Conservation (phyloP, 2,113 vertebrate species). For the Pardalotus punctatus region DNA sequence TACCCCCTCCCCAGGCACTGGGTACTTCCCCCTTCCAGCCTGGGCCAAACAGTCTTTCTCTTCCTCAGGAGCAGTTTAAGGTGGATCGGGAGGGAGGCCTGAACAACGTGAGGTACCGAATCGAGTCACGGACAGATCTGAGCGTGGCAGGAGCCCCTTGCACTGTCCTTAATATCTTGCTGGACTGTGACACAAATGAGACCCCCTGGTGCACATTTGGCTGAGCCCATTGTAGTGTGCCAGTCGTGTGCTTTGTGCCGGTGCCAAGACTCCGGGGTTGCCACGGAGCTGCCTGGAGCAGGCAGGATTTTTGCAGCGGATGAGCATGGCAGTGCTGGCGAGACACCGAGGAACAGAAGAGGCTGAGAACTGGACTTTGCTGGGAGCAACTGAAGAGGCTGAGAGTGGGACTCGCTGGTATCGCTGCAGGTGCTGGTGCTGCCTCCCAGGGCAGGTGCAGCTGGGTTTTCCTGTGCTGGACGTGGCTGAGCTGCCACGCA, state of each 20-base stretch:
- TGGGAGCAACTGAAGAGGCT: background rate
- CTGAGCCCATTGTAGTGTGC: conserved; percentile 2
- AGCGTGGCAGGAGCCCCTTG: conserved; percentile 88
- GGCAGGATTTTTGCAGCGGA: background rate
- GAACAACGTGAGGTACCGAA: conserved; percentile 84
- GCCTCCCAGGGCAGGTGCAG: background rate
- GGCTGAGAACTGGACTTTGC: background rate
- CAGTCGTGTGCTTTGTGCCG: background rate
- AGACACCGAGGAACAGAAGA: background rate
- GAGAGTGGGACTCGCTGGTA: background rate
- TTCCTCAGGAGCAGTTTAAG: conserved; percentile 91
- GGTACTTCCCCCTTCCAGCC: background rate
- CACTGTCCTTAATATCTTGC: conserved; percentile 82
- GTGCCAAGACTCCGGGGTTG: background rate
- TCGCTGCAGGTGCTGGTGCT: background rate
- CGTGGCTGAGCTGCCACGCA: conserved; percentile 4
- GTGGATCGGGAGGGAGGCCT: conserved; percentile 92
- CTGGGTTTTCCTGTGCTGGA: background rate
- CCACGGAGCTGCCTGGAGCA: background rate
- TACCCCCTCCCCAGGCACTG: background rate
- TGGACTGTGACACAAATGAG: conserved; percentile 86
- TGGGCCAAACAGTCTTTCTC: background rate
- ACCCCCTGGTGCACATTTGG: conserved; percentile 91
- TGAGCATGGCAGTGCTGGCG: background rate
- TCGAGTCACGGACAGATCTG: conserved; percentile 85